Conservation (phyloP, 2,113 vertebrate species). For the Stictonetta naevosa region DNA sequence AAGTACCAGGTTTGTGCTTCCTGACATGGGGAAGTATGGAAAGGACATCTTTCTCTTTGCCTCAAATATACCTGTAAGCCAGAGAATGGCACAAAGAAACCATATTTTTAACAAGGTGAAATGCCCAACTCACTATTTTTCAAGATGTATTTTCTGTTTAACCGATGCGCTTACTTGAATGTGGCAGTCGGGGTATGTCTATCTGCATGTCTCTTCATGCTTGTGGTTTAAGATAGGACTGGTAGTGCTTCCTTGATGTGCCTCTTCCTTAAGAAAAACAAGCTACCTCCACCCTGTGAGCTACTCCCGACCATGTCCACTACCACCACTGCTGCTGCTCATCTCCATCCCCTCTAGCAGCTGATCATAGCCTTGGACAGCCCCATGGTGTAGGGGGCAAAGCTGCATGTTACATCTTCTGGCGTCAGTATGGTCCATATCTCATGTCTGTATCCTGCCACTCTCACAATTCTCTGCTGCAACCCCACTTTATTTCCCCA, state of each 20-base stretch:
- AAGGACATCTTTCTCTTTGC: no score
- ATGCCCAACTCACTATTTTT: no score
- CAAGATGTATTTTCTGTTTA: no score
- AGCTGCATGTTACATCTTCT: not conserved
- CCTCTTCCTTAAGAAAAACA: not conserved
- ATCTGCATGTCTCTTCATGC: not conserved
- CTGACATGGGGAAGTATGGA: no score
- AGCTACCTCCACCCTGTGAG: not conserved
- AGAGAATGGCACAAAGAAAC: no score
- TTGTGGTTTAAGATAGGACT: not conserved
- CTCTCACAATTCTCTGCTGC: not conserved
- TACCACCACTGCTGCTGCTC: not conserved
- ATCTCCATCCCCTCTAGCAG: not conserved
- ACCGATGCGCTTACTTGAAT: not conserved
- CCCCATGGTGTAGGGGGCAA: not conserved
- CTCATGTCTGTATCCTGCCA: not conserved
- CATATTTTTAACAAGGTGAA: no score
- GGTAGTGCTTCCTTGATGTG: not conserved
- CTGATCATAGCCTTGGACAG: not conserved
- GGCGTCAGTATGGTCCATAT: not conserved
- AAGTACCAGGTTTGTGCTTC: not conserved
- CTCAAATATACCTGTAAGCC: no score
- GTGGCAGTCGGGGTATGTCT: not conserved
- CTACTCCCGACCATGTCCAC: not conserved
- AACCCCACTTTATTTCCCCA: not conserved